These are phyloP conservation scores for Sebastes itinus DNA, from an alignment of 2,797 vertebrate species.

Conservation along the genomic window DNA sequence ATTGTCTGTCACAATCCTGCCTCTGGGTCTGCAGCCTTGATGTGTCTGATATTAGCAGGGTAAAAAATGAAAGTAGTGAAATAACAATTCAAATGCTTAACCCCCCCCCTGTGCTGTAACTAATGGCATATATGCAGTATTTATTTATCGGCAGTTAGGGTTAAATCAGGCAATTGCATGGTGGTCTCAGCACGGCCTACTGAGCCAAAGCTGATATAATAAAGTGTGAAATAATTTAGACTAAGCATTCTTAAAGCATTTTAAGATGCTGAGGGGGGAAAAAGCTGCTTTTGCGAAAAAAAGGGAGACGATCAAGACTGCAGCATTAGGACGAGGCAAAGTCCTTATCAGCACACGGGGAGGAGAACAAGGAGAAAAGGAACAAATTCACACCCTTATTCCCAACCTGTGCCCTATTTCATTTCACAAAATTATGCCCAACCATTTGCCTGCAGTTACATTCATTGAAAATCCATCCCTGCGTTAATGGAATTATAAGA, in stretches of 20 bases:
- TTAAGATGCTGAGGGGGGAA: slow-evolving; percentile 18
- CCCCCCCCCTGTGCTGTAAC: slow-evolving; percentile 18
- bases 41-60: neutral
- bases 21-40: neutral
- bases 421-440: slow-evolving; percentile 79
- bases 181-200: slow-evolving; percentile 25
- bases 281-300: slow-evolving; percentile 21
- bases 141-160: slow-evolving; percentile 34
- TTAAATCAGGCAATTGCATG: slow-evolving; percentile 36
- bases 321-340: slow-evolving; percentile 44
- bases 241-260: slow-evolving; percentile 48
- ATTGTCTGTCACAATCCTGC: slow-evolving; percentile 16
- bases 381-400: slow-evolving; percentile 59
- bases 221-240: slow-evolving; percentile 52
- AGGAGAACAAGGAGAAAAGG: slow-evolving; percentile 46
- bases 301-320: slow-evolving; percentile 48
- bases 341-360: slow-evolving; percentile 52
- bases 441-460: slow-evolving; percentile 79
- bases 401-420: slow-evolving; percentile 73
- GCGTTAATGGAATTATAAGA: slow-evolving; percentile 86
- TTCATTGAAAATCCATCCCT: slow-evolving; percentile 83
- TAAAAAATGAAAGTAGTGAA: neutral
- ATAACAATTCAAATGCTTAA: slow-evolving; percentile 17
- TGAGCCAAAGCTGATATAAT: slow-evolving; percentile 50
- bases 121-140: slow-evolving; percentile 19